Base-by-base conservation (phyloP, 2,888 invertebrate genomes). In the Stenchaetothrips biformis region DNA sequence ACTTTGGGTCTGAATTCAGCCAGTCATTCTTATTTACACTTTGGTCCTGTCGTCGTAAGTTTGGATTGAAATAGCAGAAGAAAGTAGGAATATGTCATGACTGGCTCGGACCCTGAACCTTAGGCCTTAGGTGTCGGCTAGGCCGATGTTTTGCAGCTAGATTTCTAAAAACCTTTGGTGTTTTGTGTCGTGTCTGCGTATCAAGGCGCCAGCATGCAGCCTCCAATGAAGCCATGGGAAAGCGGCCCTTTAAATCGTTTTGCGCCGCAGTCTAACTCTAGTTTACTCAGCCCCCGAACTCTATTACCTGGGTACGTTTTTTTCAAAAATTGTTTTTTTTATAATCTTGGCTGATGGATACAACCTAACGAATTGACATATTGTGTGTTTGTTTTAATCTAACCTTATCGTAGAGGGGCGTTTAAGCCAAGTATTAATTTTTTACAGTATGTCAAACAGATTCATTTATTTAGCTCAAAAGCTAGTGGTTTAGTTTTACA, bases 21-120 rank as follows among this genome's bases (percentile, higher is more conserved):
- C 21, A 74, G 25, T 74, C 67, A 74, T 74, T 7, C 67, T 74
- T 74, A 74, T 74, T 74, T 74, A 25, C 67, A 74, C 67, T 74
- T 74, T 11, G 1, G 53, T 53, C 11, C 0, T 74, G 67, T 74
- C 67, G 67, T 21, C 67, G 67, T 25, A 21, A 7, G 67, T 74
- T 74, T 21, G 21, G 67, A 74, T 74, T 74, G 11, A 21, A 25
- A 25, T 25, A 74, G 67, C 67, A 74, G 67, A 37, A 37, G 37
- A 74, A 74, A 74, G 67, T 8, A 74, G 67, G n/a, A 74, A 74
- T 11, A 74, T 74, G 67, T 74, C 67, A 74, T 25, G 37, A 37
- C 37, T 37, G 37, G 37, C 37, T 37, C 37, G 37, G 37, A 37
- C 37, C 37, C 37, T 37, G 37, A 37, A 37, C 37, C 37, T 37